A percentile compares a stretch with the other conserved stretches of the same genome.
These are phyloP conservation scores for Ophion obscuratus DNA, from an alignment of 2,888 invertebrate genomes.

Conservation along the genomic window DNA sequence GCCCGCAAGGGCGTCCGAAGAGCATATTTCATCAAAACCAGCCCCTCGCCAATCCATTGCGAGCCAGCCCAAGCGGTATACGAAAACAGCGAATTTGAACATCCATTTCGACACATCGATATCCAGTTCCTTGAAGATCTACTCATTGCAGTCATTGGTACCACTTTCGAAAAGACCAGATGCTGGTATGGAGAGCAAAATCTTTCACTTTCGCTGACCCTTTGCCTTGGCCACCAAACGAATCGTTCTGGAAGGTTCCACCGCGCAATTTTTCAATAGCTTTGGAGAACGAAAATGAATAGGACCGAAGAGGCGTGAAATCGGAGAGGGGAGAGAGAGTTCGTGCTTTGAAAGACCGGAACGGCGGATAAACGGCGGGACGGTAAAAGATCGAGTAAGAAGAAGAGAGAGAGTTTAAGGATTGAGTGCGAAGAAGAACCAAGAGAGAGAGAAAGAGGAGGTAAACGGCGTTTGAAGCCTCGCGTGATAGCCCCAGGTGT, in stretches of 20 bases:
- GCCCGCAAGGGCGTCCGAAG: too few relatives aligned
- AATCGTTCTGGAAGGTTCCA: too few relatives aligned
- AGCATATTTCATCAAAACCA: too few relatives aligned
- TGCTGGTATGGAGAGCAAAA: too few relatives aligned
- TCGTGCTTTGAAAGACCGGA: constrained; percentile 59
- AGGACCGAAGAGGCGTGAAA: constrained; percentile 52
- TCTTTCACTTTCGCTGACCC: too few relatives aligned
- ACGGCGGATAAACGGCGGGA: constrained; percentile 50
- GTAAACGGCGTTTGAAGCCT: constrained; percentile 32
- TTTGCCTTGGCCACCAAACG: too few relatives aligned
- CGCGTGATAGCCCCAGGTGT: constrained; percentile 59
- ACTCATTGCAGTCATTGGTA: too few relatives aligned
- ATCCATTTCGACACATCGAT: too few relatives aligned
- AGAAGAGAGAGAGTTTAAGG: not conserved
- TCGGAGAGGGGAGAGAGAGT: constrained; percentile 7
- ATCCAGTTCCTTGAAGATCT: too few relatives aligned
- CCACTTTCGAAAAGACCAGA: too few relatives aligned
- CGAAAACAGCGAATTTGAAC: too few relatives aligned
- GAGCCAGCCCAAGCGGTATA: not conserved
- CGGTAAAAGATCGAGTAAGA: not conserved
- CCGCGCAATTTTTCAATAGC: not conserved
- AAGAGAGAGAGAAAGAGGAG: not conserved
- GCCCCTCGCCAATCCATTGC: not conserved
- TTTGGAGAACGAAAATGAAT: constrained; percentile 17
- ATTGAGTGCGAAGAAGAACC: not conserved